Percentiles rank a stretch among this genome's conserved stretches.
Evolutionary conservation across 37 sponge, comb jelly and placozoan species (phyloP).

Genomic region (Theonella swinhoei): DNA sequence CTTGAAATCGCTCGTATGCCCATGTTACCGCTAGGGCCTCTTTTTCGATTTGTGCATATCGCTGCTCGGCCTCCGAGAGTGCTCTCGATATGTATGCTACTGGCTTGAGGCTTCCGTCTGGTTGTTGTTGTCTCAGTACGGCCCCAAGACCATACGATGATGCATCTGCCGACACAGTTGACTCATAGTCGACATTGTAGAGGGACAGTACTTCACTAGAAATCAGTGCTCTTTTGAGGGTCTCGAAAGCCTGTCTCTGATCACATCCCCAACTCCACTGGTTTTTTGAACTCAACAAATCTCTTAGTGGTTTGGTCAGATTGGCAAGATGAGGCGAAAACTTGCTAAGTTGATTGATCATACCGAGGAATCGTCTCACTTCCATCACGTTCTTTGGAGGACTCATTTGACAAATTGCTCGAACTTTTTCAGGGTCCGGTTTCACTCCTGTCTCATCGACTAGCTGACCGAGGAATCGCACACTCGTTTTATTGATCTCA

Average conservation of each 20-base stretch:
- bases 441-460: slow-evolving; percentile 32
- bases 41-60: slow-evolving; percentile 55
- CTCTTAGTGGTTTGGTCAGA: slow-evolving; percentile 16
- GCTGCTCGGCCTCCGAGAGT: slow-evolving; percentile 24
- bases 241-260: slow-evolving; percentile 4
- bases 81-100: slow-evolving; percentile 16
- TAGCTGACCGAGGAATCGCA: slow-evolving; percentile 35
- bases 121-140: slow-evolving; percentile 3
- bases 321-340: slow-evolving; percentile 8
- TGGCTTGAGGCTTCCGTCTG: slow-evolving; percentile 2
- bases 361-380: slow-evolving; percentile 20
- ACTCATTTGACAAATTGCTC: too few relatives aligned
- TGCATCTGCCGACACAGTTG: slow-evolving; percentile 19
- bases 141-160: slow-evolving; percentile 28
- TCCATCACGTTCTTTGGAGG: slow-evolving; percentile 5
- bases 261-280: slow-evolving; percentile 19
- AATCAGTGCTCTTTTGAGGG: slow-evolving; percentile 11
- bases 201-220: background rate
- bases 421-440: slow-evolving; percentile 57
- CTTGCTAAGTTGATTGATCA: too few relatives aligned
- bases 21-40: slow-evolving; percentile 30
- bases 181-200: background rate
- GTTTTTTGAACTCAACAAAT: slow-evolving; percentile 6
- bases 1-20: slow-evolving; percentile 27
- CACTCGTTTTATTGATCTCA: background rate